Evolutionary conservation across 2,888 invertebrate species (phyloP).

Genomic region (Diogma glabrata): DNA sequence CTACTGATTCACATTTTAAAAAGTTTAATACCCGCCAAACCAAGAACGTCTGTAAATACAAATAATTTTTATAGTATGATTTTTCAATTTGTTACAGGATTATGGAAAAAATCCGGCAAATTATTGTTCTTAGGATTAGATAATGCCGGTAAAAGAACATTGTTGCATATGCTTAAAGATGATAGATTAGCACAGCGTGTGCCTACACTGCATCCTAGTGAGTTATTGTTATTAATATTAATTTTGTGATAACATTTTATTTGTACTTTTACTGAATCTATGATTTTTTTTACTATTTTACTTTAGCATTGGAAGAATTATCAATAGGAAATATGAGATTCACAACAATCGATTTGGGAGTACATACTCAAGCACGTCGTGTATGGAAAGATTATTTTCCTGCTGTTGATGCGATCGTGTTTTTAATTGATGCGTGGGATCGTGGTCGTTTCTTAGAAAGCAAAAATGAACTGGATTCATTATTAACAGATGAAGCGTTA

Average conservation of each 20-base stretch:
- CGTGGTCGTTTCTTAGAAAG: conserved; percentile 83
- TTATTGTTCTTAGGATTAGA: conserved; percentile 96
- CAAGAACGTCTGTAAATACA: conserved; percentile 18
- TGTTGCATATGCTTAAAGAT: conserved; percentile 99
- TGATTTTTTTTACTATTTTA: conserved; percentile 15
- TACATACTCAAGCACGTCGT: conserved; percentile 94
- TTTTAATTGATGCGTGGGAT: conserved; percentile 95
- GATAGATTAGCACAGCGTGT: conserved; percentile 99
- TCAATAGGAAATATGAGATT: conserved; percentile 99
- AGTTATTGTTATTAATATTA: conserved; percentile 29
- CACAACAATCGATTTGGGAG: conserved; percentile 99
- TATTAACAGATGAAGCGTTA: conserved; percentile 92
- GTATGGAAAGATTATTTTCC: conserved; percentile 99
- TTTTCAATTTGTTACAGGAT: conserved; percentile 50
- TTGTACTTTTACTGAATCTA: conserved; percentile 3
- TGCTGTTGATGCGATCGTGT: conserved; percentile 98
- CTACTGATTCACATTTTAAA: too few relatives aligned
- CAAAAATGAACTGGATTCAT: conserved; percentile 76
- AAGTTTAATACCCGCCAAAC: conserved; percentile 32
- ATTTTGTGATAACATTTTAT: neutral
- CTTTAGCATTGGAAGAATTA: conserved; percentile 93
- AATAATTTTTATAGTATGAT: conserved; percentile 18
- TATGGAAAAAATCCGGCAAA: conserved; percentile 99
- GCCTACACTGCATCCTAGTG: conserved; percentile 98
- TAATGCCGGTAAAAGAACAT: conserved; percentile 99